phyloP scores from a whole-genome alignment of 2,113 vertebrate genomes.

The Brachyhypopomus occidentalis region DNA sequence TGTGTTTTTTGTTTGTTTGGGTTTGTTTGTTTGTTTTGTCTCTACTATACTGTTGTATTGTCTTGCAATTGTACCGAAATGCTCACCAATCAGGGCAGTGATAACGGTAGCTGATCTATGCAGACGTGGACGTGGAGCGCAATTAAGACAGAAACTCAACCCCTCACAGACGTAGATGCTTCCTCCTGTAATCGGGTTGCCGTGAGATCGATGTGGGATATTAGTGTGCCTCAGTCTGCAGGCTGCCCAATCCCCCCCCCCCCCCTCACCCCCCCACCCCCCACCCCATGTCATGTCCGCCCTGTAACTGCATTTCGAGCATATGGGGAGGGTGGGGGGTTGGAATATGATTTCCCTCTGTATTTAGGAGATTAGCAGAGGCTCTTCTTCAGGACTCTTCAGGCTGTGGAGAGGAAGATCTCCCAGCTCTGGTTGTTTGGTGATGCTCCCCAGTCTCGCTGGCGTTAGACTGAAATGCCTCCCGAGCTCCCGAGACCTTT shows the following conservation, averaged over 20 bases:
- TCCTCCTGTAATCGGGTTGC: slow-evolving; percentile 39
- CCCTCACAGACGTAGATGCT: slow-evolving; percentile 22
- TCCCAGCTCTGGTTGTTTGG: slow-evolving; percentile 2
- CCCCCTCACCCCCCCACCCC: slow-evolving; percentile 35
- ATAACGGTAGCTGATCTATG: neutral
- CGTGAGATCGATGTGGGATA: slow-evolving; percentile 12
- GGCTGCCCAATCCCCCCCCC: slow-evolving; percentile 32
- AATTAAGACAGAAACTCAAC: slow-evolving; percentile 22
- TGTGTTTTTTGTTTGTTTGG: no score
- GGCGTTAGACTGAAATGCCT: slow-evolving; percentile 33
- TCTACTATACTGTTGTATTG: no score
- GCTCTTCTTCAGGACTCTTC: no score
- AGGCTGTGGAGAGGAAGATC: slow-evolving; percentile 35
- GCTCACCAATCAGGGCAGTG: no score
- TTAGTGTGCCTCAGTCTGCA: slow-evolving; percentile 29
- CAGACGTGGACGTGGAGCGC: neutral
- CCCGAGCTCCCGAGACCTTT: slow-evolving; percentile 35
- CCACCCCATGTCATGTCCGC: slow-evolving; percentile 20
- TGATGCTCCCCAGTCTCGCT: slow-evolving; percentile 24
- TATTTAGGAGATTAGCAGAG: slow-evolving; percentile 33
- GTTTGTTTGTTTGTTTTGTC: no score
- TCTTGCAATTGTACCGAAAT: no score
- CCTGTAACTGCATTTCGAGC: neutral
- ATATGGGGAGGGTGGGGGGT: neutral
- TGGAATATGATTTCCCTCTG: slow-evolving; percentile 35